phyloP scores from a whole-genome alignment of 2,113 vertebrate species.

The Oophaga pumilio region DNA sequence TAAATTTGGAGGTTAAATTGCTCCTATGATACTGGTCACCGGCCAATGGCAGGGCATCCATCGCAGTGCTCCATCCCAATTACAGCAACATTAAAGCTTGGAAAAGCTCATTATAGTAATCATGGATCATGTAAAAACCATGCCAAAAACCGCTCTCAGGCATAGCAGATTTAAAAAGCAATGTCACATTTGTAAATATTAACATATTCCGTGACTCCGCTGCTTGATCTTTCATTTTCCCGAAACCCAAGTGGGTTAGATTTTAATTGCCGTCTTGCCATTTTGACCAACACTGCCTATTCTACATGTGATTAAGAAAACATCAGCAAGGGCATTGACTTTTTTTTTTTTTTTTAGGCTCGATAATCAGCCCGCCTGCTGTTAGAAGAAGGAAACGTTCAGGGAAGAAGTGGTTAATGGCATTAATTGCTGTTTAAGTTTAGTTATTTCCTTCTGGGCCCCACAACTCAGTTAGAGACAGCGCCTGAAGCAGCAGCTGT shows the following conservation, averaged over 20 bases:
- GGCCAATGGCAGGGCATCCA: neutral
- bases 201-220: neutral
- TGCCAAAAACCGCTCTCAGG: conserved; percentile 26
- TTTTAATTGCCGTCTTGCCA: neutral
- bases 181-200: conserved; percentile 49
- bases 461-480: conserved; percentile 62
- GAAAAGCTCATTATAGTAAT: conserved; percentile 48
- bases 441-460: conserved; percentile 63
- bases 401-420: conserved; percentile 63
- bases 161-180: conserved; percentile 48
- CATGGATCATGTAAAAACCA: conserved; percentile 36
- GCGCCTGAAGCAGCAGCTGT: conserved; percentile 69
- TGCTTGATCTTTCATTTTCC: neutral
- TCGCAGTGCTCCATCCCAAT: conserved; percentile 35
- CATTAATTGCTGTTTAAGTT: conserved; percentile 62
- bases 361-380: neutral
- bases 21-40: neutral
- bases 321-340: conserved; percentile 2
- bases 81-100: conserved; percentile 29
- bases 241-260: neutral
- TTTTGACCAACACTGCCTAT: neutral
- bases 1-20: conserved; percentile 16
- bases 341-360: neutral
- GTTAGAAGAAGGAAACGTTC: neutral
- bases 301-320: neutral